Base-by-base conservation (phyloP, 2,888 invertebrate species). In the Agyllia agylla region DNA sequence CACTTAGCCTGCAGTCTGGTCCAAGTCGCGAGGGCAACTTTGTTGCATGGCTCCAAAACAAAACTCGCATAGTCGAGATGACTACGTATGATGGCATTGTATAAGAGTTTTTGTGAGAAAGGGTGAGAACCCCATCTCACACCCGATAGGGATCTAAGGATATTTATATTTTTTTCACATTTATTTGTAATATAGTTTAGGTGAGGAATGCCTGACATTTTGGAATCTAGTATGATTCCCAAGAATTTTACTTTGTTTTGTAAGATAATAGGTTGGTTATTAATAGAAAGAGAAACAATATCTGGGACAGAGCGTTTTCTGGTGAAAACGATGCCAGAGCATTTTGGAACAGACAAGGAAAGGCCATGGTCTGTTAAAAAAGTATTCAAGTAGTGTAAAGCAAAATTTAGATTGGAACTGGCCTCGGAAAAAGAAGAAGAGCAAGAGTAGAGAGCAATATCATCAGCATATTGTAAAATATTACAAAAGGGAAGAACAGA, bases 381-480 rank as follows among this genome's bases (percentile, higher is more conserved):
- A 20, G 3, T 11, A 2, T 17, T 11, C 13, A 24, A 17, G 15
- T 70, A 70, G 15, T 70, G 6, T 11, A 70, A 11, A 11, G 70
- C 70, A 24, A 27, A 70, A 11, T 70, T 70, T 70, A 70, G 3
- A 8, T 27, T 20, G 24, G 13, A 2, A 9, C 8, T 27, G 8
- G 9, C 9, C 3, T 70, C 70, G 3, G n/a, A n/a, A 6, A 79
- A 20, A 20, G 75, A 75, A 17, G 13, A 3, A 17, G 27, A 27
- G 2, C 15, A 31, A 31, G 2, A 75, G 31, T 93, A 92, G 0
- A 91, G 15, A 11, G 49, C 77, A 15, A 91, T 15, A 38, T 92
- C 92, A 77, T 92, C 93, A 0, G 92, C 94, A 57, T 92, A 93
- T 57, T 93, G 91, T 5, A 94, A 57, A n/a, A 91, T 70, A 0